Base-by-base conservation (phyloP, 2,797 vertebrate genomes). In the Oceanodroma leucorhoa region DNA sequence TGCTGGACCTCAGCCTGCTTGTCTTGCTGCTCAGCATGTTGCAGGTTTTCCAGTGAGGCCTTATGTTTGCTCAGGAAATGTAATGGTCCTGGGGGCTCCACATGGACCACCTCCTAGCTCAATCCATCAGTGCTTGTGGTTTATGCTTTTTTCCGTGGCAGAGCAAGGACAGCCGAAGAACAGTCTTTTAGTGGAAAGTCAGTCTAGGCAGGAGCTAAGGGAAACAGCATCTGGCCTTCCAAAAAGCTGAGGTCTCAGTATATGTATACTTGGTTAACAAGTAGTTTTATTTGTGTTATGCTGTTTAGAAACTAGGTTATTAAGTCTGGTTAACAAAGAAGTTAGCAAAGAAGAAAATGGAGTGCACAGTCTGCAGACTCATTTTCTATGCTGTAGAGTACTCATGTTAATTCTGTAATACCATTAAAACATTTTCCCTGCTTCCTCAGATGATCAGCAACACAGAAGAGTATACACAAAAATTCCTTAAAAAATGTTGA, bases 301-400 rank as follows among this genome's bases (percentile, higher is more conserved):
- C 5, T 48, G 5, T 57, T 92, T 45, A 54, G 38, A 84, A 93
- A 57, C 21, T 2, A 79, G 41, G 11, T 65, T 82, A 17, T 41
- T 45, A 69, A 50, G 2, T 61, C 38, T 62, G 27, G 6, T 50
- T 86, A 81, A 50, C 9, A n/a, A 73, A 30, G 14, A 90, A 76
- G 21, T 69, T 83, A 43, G 8, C 24, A 23, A 46, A 89, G 13
- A 65, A 53, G 24, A 36, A 61, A 79, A 40, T 4, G 9, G 13
- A 58, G 1, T 51, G 11, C 19, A 51, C 19, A 41, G 14, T 65
- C 4, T 2, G 7, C 21, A 36, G 26, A 32, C 10, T 65, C 0
- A 8, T 76, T 70, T 87, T 46, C 41, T 65, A 2, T 20, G 9
- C 10, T 38, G 55, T 72, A 69, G 18, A 30, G 30, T 32, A n/a